Percentiles rank a stretch among this genome's conserved stretches.
Conservation (phyloP, 2,888 invertebrate species). For the Taenaris catops region DNA sequence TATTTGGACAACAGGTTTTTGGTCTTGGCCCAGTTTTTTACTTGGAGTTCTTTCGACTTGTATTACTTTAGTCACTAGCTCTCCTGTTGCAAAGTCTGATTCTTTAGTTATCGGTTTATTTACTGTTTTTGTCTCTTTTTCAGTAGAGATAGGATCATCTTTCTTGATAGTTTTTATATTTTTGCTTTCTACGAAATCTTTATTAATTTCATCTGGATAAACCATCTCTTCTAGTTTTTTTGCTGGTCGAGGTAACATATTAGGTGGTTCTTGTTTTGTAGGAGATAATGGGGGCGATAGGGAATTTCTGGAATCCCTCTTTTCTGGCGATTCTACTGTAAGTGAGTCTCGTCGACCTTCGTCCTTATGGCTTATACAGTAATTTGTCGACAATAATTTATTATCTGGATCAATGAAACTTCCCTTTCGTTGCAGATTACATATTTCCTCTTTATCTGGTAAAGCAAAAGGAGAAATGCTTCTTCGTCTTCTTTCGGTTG, state of each 20-base stretch:
- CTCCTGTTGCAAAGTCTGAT: constrained; percentile 42
- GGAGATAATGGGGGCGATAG: constrained; percentile 57
- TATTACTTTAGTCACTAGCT: constrained; percentile 66
- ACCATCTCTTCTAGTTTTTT: constrained; percentile 57
- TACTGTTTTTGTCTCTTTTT: constrained; percentile 42
- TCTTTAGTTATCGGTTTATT: constrained; percentile 38
- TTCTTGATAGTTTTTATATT: constrained; percentile 42
- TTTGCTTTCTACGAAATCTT: constrained; percentile 36
- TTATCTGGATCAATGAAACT: constrained; percentile 72
- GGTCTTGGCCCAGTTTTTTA: constrained; percentile 52
- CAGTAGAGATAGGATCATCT: constrained; percentile 41
- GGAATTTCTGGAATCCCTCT: constrained; percentile 32
- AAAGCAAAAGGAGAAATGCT: constrained; percentile 75
- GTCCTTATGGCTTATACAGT: constrained; percentile 60
- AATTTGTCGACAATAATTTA: constrained; percentile 66
- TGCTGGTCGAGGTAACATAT: constrained; percentile 48
- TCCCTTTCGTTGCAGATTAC: constrained; percentile 57
- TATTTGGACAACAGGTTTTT: constrained; percentile 59
- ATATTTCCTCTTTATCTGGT: constrained; percentile 55
- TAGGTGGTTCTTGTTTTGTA: constrained; percentile 49
- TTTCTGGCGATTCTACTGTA: constrained; percentile 45
- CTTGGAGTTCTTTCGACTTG: constrained; percentile 69
- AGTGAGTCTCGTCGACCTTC: constrained; percentile 58
- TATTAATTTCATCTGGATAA: constrained; percentile 45
- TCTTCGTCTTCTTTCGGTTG: constrained; percentile 64